phyloP scores from a whole-genome alignment of 37 sponge, comb jelly and placozoan genomes.

The Dysidea cf. avara region DNA sequence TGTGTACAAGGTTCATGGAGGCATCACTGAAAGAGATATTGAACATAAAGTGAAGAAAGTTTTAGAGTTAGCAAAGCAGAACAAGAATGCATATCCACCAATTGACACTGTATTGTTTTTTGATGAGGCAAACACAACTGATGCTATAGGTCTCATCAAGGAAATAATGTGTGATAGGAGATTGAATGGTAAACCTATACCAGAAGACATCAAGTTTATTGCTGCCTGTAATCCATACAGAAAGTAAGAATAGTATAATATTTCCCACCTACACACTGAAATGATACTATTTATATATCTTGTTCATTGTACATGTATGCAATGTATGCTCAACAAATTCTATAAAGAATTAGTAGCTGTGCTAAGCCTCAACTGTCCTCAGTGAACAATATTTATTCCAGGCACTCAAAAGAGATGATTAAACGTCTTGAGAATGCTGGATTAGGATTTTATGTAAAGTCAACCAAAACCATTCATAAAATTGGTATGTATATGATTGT shows the following conservation, averaged over 20 bases:
- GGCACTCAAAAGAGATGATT: no score
- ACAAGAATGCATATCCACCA: constrained; percentile 11
- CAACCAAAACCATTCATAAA: no score
- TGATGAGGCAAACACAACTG: constrained; percentile 99
- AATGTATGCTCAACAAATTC: no score
- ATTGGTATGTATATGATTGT: no score
- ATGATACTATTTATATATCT: no score
- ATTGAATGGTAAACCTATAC: constrained; percentile 73
- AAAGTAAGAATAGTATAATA: constrained; percentile 24
- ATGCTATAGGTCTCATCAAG: constrained; percentile 91
- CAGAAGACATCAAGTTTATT: constrained; percentile 81
- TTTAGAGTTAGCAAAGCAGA: constrained; percentile 48
- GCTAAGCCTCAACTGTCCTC: no score
- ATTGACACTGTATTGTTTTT: constrained; percentile 91
- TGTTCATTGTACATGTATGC: no score
- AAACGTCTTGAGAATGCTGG: no score
- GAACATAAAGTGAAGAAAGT: constrained; percentile 49
- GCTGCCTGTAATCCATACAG: constrained; percentile 98
- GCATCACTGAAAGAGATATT: constrained; percentile 70
- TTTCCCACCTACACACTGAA: no score
- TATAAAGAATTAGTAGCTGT: no score
- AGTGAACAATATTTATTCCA: no score
- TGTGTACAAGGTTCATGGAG: constrained; percentile 88
- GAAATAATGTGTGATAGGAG: constrained; percentile 98
- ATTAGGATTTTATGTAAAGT: no score